phyloP scores from a whole-genome alignment of 2,797 vertebrate genomes.

The Brotula barbata region DNA sequence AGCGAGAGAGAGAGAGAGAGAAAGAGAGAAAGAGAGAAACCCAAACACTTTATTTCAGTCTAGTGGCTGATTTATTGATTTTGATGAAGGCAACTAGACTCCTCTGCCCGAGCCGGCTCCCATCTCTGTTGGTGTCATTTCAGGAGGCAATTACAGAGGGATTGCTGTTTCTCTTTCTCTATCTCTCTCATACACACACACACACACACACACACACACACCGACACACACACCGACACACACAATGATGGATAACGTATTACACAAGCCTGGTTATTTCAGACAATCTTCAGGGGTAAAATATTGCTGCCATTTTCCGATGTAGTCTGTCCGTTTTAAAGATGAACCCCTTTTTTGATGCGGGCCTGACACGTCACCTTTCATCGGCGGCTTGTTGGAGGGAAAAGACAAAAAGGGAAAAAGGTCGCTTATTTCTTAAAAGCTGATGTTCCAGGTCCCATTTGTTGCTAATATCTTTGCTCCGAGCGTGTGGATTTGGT shows the following conservation, averaged over 20 bases:
- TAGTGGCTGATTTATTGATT: slow-evolving; percentile 69
- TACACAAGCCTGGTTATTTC: slow-evolving; percentile 40
- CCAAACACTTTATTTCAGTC: slow-evolving; percentile 36
- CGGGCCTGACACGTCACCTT: slow-evolving; percentile 22
- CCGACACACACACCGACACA: slow-evolving; percentile 5
- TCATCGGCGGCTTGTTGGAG: background rate
- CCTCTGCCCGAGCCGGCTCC: slow-evolving; percentile 45
- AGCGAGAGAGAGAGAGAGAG: too few species aligned
- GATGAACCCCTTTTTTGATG: slow-evolving; percentile 20
- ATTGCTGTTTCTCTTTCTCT: slow-evolving; percentile 39
- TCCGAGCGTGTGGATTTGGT: too few species aligned
- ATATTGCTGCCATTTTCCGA: slow-evolving; percentile 28
- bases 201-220: slow-evolving; percentile 11
- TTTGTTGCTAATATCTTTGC: too few species aligned
- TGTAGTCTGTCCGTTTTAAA: slow-evolving; percentile 36
- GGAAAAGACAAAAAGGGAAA: background rate
- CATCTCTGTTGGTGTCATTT: slow-evolving; percentile 65
- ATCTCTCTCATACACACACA: slow-evolving; percentile 13
- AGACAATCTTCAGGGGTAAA: slow-evolving; percentile 27
- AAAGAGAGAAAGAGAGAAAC: background rate
- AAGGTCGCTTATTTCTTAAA: slow-evolving; percentile 7
- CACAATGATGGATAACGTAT: slow-evolving; percentile 52
- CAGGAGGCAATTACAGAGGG: slow-evolving; percentile 62
- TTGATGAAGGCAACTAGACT: slow-evolving; percentile 63
- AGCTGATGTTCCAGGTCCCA: background rate